Percentiles rank a stretch among this genome's conserved stretches.
These are phyloP conservation scores for Ctenopoma kingsleyae DNA, from an alignment of 2,797 vertebrate species.

Conservation along the genomic window DNA sequence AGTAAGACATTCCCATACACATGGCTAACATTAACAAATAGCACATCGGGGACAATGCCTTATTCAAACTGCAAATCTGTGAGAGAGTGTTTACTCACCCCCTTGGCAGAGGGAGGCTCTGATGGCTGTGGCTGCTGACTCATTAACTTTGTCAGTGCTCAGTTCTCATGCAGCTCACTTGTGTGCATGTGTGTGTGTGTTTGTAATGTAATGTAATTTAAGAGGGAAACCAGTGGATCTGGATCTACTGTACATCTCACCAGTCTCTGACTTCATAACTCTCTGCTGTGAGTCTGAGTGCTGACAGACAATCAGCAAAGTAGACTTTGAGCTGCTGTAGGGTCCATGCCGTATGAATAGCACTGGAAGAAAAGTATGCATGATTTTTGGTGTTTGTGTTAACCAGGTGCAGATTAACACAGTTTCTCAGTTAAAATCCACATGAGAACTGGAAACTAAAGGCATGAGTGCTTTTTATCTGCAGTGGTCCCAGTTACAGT, in stretches of 20 bases:
- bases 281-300: constrained; percentile 36
- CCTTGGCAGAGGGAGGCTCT: constrained; percentile 46
- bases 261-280: constrained; percentile 43
- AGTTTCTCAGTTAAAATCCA: constrained; percentile 52
- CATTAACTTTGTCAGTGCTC: constrained; percentile 58
- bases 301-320: constrained; percentile 44
- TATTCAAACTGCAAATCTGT: constrained; percentile 58
- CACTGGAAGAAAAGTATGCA: constrained; percentile 43
- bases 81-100: constrained; percentile 57
- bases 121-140: constrained; percentile 69
- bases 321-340: constrained; percentile 56
- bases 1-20: constrained; percentile 21
- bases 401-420: constrained; percentile 71
- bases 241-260: constrained; percentile 60
- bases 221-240: constrained; percentile 58
- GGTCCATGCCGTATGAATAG: constrained; percentile 67
- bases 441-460: constrained; percentile 33
- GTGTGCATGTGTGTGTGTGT: constrained; percentile 26
- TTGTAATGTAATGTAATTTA: constrained; percentile 57
- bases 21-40: constrained; percentile 44
- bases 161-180: constrained; percentile 39
- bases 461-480: constrained; percentile 10
- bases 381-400: constrained; percentile 56
- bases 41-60: constrained; percentile 36
- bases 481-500: neutral